A percentile compares a stretch with the other conserved stretches of the same genome.
These are phyloP conservation scores for Clamator glandarius DNA, from an alignment of 2,797 vertebrate genomes.

Conservation along the genomic window DNA sequence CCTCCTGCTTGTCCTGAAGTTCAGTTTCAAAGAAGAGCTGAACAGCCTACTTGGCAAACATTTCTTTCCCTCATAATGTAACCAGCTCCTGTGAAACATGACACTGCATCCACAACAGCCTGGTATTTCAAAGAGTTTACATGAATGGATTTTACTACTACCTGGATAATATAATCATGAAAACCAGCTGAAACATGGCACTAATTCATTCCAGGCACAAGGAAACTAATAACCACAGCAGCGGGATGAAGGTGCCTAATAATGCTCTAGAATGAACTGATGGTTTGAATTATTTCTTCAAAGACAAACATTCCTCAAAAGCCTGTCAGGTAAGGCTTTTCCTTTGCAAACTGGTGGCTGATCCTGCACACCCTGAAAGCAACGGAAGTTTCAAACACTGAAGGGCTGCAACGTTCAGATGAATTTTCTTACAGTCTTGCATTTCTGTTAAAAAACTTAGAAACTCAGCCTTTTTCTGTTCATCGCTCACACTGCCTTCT, in stretches of 20 bases:
- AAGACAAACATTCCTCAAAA: not conserved
- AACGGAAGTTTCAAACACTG: not conserved
- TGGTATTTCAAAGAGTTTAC: not conserved
- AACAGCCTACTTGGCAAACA: not conserved
- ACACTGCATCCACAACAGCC: not conserved
- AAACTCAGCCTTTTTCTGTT: not conserved
- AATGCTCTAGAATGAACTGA: not conserved
- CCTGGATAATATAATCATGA: not conserved
- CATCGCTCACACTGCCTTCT: not conserved
- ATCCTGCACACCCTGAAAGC: not conserved
- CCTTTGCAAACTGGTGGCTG: not conserved
- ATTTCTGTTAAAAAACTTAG: not conserved
- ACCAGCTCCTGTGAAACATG: not conserved
- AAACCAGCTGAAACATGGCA: not conserved
- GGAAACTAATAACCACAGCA: not conserved
- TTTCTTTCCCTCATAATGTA: not conserved
- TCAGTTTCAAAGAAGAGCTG: not conserved
- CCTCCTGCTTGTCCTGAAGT: not conserved
- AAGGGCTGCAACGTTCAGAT: not conserved
- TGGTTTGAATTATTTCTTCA: constrained; percentile 25
- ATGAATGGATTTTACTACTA: not conserved
- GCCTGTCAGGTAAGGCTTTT: not conserved
- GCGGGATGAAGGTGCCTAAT: not conserved
- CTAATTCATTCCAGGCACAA: not conserved
- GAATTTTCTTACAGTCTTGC: not conserved